Evolutionary conservation across 2,888 invertebrate genomes (phyloP).

Genomic region (Seira musarum): DNA sequence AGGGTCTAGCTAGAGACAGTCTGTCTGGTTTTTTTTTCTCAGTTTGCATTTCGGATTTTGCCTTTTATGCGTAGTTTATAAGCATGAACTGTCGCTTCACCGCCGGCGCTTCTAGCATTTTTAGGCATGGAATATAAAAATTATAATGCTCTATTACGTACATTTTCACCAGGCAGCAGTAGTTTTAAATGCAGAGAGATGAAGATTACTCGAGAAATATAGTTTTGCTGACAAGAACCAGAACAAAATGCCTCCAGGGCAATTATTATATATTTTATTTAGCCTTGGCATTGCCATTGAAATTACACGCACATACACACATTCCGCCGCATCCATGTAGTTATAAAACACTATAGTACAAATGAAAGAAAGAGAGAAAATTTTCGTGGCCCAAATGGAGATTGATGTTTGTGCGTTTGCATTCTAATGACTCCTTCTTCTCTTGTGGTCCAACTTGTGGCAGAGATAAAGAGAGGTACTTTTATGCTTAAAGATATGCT

Average conservation of each 20-base stretch:
- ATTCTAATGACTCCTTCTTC: slow-evolving; percentile 66
- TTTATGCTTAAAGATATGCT: slow-evolving; percentile 55
- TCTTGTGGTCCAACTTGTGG: slow-evolving; percentile 50
- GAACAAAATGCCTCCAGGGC: neutral
- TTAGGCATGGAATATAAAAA: neutral
- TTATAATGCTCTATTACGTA: neutral
- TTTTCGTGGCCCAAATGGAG: slow-evolving; percentile 65
- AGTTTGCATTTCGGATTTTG: neutral
- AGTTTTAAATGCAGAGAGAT: neutral
- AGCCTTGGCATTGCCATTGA: slow-evolving; percentile 14
- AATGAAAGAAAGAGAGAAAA: slow-evolving; percentile 22
- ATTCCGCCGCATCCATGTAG: slow-evolving; percentile 13
- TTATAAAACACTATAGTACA: neutral
- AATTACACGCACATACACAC: neutral
- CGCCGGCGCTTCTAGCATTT: neutral
- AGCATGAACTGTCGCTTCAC: too few species aligned
- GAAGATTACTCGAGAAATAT: neutral
- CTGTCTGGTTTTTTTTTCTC: too few species aligned
- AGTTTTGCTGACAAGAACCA: neutral
- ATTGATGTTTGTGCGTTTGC: slow-evolving; percentile 68
- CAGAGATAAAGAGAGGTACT: slow-evolving; percentile 55
- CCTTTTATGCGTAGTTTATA: neutral
- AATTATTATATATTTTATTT: neutral
- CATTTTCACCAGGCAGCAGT: too few species aligned
- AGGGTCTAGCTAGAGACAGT: neutral